A percentile compares a stretch with the other conserved stretches of the same genome.
Conservation (phyloP, 2,113 vertebrate genomes). For the Halichoerus grypus region DNA sequence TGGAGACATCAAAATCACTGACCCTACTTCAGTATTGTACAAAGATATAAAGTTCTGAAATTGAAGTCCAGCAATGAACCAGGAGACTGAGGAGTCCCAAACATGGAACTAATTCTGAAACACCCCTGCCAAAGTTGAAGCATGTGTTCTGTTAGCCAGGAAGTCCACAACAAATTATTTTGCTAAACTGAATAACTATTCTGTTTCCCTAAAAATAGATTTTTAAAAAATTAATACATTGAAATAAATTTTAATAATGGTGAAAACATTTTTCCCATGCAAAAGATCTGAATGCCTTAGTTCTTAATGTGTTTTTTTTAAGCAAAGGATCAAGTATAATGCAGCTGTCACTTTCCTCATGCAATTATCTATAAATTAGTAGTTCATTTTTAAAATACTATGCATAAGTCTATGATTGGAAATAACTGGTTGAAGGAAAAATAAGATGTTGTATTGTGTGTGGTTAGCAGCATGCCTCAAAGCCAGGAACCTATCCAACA, state of each 20-base stretch:
- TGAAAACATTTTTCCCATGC: conserved; percentile 19
- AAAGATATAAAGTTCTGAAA: not conserved
- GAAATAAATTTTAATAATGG: conserved; percentile 9
- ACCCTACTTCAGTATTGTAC: conserved; percentile 10
- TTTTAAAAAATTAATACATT: conserved; percentile 26
- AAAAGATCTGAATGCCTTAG: conserved; percentile 39
- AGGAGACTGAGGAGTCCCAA: not conserved
- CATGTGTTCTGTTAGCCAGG: not conserved
- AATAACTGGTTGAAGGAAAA: conserved; percentile 65
- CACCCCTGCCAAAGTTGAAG: not conserved
- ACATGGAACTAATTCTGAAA: not conserved
- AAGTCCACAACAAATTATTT: conserved; percentile 11
- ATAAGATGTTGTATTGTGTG: conserved; percentile 30
- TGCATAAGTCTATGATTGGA: conserved; percentile 50
- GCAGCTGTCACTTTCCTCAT: conserved; percentile 53
- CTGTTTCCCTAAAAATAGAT: conserved; percentile 43
- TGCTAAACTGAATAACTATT: conserved; percentile 30
- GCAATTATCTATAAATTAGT: conserved; percentile 68
- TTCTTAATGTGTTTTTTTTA: conserved; percentile 13
- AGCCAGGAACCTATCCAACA: conserved; percentile 23
- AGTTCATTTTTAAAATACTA: conserved; percentile 63
- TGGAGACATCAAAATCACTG: not conserved
- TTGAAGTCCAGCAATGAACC: not conserved
- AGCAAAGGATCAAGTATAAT: conserved; percentile 43
- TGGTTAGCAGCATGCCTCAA: conserved; percentile 39